phyloP scores from a whole-genome alignment of 2,888 invertebrate species.

The Hylaea fasciaria region DNA sequence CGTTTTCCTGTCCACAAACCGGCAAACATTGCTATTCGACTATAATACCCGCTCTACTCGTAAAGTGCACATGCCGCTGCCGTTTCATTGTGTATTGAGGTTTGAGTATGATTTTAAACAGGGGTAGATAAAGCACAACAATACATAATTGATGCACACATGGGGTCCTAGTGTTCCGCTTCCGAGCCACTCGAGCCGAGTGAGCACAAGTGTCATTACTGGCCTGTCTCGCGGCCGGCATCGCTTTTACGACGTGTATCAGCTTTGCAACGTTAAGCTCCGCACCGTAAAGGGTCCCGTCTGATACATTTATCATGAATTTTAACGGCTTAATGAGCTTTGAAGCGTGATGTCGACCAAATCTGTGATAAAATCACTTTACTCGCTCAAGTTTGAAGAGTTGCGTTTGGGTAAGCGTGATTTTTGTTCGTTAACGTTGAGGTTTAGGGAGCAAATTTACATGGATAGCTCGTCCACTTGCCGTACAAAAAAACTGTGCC shows the following conservation, averaged over 20 bases:
- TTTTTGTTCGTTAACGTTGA: neutral
- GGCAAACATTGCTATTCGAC: neutral
- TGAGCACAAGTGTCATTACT: conserved; percentile 41
- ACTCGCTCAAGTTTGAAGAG: conserved; percentile 13
- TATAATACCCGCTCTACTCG: neutral
- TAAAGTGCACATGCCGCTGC: conserved; percentile 5
- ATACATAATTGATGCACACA: conserved; percentile 21
- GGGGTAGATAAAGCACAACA: conserved; percentile 18
- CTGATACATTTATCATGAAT: conserved; percentile 55
- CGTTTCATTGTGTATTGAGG: conserved; percentile 4
- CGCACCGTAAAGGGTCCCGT: conserved; percentile 50
- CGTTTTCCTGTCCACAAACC: conserved; percentile 11
- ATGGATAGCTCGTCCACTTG: too few species aligned
- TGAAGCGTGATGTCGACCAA: conserved; percentile 40
- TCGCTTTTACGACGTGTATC: conserved; percentile 66
- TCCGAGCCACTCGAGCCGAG: conserved; percentile 17
- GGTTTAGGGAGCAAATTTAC: neutral
- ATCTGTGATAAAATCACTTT: conserved; percentile 43
- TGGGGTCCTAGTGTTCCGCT: conserved; percentile 20
- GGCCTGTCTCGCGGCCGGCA: conserved; percentile 45
- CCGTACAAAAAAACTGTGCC: too few species aligned
- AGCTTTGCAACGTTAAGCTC: conserved; percentile 58
- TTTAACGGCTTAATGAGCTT: conserved; percentile 50
- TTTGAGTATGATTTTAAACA: conserved; percentile 8
- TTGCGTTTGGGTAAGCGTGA: conserved; percentile 21